Evolutionary conservation across 2,888 invertebrate species (phyloP).

Genomic region (Tenthredo scrophulariae): DNA sequence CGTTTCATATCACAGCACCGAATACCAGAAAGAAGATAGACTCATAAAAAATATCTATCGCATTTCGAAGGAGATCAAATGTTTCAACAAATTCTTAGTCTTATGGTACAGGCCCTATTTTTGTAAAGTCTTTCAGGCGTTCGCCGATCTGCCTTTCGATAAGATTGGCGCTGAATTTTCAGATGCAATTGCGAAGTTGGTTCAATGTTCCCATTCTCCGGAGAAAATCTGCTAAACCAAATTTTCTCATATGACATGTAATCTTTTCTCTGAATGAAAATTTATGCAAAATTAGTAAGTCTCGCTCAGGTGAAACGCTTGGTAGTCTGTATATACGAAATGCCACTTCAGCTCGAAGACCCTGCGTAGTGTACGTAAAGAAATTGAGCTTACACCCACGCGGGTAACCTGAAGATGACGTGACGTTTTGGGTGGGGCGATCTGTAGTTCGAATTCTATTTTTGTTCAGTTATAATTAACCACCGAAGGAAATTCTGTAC

Average conservation of each 20-base stretch:
- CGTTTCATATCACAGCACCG: too few relatives aligned
- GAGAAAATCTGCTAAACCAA: not conserved
- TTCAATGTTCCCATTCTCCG: too few relatives aligned
- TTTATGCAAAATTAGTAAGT: not conserved
- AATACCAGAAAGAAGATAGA: too few relatives aligned
- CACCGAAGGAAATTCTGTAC: slow-evolving; percentile 20
- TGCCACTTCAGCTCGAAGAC: not conserved
- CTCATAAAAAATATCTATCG: too few relatives aligned
- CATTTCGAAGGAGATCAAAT: too few relatives aligned
- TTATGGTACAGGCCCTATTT: too few relatives aligned
- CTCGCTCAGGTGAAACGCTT: not conserved
- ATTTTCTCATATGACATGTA: not conserved
- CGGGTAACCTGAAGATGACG: not conserved
- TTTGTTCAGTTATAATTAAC: slow-evolving; percentile 46
- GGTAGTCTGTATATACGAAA: not conserved
- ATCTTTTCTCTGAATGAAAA: not conserved
- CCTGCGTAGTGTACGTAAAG: not conserved
- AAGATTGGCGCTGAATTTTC: too few relatives aligned
- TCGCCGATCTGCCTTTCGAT: too few relatives aligned
- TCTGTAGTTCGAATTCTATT: slow-evolving; percentile 45
- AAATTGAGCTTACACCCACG: slow-evolving; percentile 15
- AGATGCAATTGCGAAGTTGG: too few relatives aligned
- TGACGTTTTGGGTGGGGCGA: slow-evolving; percentile 22
- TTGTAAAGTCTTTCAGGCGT: too few relatives aligned
- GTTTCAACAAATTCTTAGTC: too few relatives aligned